A percentile compares a stretch with the other conserved stretches of the same genome.
Conservation (phyloP, 2,888 invertebrate species). For the Hymenopus coronatus region DNA sequence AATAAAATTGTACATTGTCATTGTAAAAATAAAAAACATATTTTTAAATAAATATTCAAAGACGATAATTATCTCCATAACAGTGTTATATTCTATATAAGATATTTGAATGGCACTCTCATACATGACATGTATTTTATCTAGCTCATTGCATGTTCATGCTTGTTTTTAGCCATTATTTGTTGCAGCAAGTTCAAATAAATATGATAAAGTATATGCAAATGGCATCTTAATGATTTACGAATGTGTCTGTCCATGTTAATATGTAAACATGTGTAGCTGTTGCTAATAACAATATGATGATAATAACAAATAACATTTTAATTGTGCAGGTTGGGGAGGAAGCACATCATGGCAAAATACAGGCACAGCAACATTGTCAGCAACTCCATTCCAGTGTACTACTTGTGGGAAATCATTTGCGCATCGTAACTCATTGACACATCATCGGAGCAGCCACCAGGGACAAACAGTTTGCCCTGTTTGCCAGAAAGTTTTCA, state of each 20-base stretch:
- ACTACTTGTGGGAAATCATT: conserved; percentile 62
- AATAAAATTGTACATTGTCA: too few relatives aligned
- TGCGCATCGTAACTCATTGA: conserved; percentile 59
- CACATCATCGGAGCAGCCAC: conserved; percentile 61
- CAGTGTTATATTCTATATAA: too few relatives aligned
- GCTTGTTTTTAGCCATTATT: too few relatives aligned
- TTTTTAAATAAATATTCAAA: too few relatives aligned
- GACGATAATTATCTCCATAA: too few relatives aligned
- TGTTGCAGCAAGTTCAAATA: too few relatives aligned
- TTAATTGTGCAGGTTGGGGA: not conserved
- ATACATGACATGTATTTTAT: too few relatives aligned
- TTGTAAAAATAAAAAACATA: too few relatives aligned
- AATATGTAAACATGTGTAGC: not conserved
- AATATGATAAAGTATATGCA: not conserved
- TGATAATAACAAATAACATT: not conserved
- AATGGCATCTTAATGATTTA: not conserved
- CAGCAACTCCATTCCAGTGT: conserved; percentile 49
- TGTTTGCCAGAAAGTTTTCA: conserved; percentile 60
- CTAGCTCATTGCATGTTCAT: too few relatives aligned
- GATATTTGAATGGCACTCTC: too few relatives aligned
- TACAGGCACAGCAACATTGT: not conserved
- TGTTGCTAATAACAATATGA: not conserved
- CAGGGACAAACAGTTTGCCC: conserved; percentile 63
- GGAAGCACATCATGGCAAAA: not conserved
- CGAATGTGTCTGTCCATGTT: not conserved